Base-by-base conservation (phyloP, 2,797 vertebrate genomes). In the Cetoscarus ocellatus region DNA sequence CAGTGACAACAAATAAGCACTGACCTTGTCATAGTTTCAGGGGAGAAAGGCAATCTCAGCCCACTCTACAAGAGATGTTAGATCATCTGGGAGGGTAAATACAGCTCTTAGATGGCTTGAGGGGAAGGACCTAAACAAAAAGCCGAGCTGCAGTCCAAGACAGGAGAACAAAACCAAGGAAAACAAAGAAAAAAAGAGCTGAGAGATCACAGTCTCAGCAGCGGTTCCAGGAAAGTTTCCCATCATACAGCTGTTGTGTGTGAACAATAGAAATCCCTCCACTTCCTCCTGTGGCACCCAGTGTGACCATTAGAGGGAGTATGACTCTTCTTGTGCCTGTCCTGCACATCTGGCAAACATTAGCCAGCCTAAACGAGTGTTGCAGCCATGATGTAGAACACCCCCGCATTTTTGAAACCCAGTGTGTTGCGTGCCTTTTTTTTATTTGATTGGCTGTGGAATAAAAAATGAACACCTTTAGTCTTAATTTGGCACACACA, bases 321-420 rank as follows among this genome's bases (percentile, higher is more conserved):
- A 60, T 51, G 61, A 77, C 7, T 80, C 85, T 75, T 84, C 62
- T 40, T 67, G 64, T 78, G 78, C 70, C 73, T 63, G 77, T 89
- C 88, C 89, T 86, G 84, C 85, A 93, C 92, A 93, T 93, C 92
- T 93, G 91, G 91, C 83, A 93, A 89, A 86, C 85, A 93, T 93
- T 93, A 93, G 77, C 75, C 77, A 38, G 80, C 50, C 81, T 71
- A 89, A 91, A 91, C 51, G 85, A 91, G 74, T 62, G 87, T 77
- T 90, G 85, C 86, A 91, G 86, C 85, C 35, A 53, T 86, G 90
- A 91, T 92, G 91, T 73, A 76, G 77, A 91, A 92, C 91, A 91
- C 89, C 91, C 90, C 87, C 82, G 38, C 91, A 88, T 91, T 91
- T 90, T 80, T 88, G 19, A 84, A 88, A 86, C 56, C 14, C 61